These are phyloP conservation scores for Pachycephala philippinensis DNA, from an alignment of 2,113 vertebrate species.

Conservation along the genomic window DNA sequence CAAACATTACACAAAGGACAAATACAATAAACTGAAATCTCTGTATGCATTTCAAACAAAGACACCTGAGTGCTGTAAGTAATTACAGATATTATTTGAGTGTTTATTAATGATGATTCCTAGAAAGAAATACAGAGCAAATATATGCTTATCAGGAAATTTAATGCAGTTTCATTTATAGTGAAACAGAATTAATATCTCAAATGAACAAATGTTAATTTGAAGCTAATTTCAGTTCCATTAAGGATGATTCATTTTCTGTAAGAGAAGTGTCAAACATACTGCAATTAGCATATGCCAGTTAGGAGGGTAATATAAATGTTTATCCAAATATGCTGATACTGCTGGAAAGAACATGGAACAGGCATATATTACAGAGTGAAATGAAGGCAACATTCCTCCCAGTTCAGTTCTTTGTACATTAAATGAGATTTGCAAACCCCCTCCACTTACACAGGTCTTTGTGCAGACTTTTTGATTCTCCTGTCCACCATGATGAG, in stretches of 20 bases:
- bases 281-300: background rate
- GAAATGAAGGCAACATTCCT: background rate
- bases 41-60: conserved; percentile 64
- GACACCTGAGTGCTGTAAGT: conserved; percentile 86
- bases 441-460: fast-evolving
- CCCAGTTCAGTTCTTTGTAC: background rate
- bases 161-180: background rate
- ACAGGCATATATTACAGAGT: background rate
- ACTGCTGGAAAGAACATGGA: background rate
- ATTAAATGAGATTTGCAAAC: background rate
- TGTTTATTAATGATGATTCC: background rate
- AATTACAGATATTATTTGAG: background rate
- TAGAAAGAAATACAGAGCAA: background rate
- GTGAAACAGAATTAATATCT: background rate
- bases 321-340: background rate
- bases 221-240: background rate
- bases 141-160: background rate
- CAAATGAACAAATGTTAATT: background rate
- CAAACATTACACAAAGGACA: conserved; percentile 77
- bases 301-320: background rate
- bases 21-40: conserved; percentile 70
- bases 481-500: background rate
- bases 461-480: background rate
- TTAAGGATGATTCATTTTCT: background rate
- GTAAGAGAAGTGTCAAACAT: background rate